Percentiles rank a stretch among this genome's conserved stretches.
Conservation (phyloP, 2,113 vertebrate species). For the Benitochromis conjunctus region DNA sequence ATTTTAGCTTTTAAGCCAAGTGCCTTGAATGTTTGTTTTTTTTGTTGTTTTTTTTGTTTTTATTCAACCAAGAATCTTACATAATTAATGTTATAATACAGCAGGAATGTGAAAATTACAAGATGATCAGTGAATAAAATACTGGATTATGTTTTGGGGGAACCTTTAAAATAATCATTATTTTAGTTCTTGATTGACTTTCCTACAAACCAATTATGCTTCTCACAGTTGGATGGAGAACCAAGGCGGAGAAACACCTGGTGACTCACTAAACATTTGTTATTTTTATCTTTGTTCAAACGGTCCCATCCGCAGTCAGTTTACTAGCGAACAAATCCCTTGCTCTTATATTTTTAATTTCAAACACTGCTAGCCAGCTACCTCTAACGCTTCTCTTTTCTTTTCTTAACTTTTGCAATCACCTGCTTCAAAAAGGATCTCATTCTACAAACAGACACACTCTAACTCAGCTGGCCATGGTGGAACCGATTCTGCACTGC, state of each 20-base stretch:
- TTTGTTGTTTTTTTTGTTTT: neutral
- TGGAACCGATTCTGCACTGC: neutral
- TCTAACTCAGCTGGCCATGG: neutral
- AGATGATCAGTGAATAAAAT: neutral
- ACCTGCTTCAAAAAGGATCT: neutral
- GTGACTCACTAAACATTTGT: neutral
- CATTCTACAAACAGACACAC: neutral
- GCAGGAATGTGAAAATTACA: neutral
- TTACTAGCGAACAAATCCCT: neutral
- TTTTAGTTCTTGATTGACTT: neutral
- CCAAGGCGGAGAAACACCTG: neutral
- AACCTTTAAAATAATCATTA: neutral
- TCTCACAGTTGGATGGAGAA: neutral
- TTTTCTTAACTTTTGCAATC: neutral
- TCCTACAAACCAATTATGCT: neutral
- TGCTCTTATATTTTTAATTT: neutral
- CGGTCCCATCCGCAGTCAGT: neutral
- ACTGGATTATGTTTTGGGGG: neutral
- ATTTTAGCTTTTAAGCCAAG: neutral
- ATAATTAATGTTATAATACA: neutral
- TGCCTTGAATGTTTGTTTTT: neutral
- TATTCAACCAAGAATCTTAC: neutral
- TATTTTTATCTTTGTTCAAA: neutral
- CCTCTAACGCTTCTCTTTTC: neutral
- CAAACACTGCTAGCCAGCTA: neutral